Conservation (phyloP, 1,140 invertebrate species). For the Drosophila lini region DNA sequence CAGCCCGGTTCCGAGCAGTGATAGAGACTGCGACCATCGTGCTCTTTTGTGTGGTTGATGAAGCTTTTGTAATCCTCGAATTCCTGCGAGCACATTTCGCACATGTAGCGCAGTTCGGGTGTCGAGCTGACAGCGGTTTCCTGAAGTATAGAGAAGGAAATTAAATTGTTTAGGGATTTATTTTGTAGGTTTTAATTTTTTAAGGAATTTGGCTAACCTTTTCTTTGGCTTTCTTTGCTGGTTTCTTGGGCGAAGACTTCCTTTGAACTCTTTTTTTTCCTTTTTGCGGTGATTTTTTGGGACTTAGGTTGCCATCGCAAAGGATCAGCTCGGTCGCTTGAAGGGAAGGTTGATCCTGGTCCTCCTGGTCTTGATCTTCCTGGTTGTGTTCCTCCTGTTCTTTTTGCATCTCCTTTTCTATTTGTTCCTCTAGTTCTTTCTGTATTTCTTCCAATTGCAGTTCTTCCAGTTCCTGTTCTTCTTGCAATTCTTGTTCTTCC, state of each 20-base stretch:
- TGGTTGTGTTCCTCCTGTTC: background rate
- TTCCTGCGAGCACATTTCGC: constrained; percentile 46
- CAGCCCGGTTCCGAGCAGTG: constrained; percentile 58
- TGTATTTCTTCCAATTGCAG: background rate
- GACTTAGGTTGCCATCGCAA: constrained; percentile 1
- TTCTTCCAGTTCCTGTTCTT: background rate
- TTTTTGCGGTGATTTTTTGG: background rate
- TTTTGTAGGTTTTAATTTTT: background rate
- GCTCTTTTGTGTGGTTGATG: constrained; percentile 49
- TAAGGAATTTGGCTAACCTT: background rate
- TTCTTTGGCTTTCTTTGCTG: background rate
- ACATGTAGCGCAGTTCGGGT: constrained; percentile 15
- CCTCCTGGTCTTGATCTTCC: no score
- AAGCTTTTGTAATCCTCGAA: constrained; percentile 47
- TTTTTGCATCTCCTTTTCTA: background rate
- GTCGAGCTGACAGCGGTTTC: no score
- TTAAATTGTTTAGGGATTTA: background rate
- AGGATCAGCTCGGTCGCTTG: constrained; percentile 12
- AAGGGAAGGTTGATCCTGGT: background rate
- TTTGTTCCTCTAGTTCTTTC: background rate
- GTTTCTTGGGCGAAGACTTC: background rate
- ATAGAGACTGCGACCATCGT: constrained; percentile 66
- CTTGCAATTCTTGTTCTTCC: background rate
- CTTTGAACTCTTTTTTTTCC: background rate
- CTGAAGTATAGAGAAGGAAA: background rate